These are phyloP conservation scores for Cheilosia vernalis DNA, from an alignment of 2,888 invertebrate genomes.

Conservation along the genomic window DNA sequence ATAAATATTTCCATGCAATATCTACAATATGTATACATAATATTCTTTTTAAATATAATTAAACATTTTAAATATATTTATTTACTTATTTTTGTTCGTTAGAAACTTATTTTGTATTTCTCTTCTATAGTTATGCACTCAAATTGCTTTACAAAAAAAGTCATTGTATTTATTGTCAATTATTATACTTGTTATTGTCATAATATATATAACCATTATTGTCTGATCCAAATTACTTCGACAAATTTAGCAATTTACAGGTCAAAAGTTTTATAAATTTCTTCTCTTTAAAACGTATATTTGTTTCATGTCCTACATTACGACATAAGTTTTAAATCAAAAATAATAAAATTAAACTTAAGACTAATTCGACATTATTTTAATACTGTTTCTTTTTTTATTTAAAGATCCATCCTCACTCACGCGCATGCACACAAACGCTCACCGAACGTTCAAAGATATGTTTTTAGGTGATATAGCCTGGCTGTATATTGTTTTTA, in stretches of 20 bases:
- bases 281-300: conserved; percentile 33
- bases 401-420: conserved; percentile 60
- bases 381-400: conserved; percentile 9
- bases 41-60: conserved; percentile 12
- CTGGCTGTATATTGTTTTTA: conserved; percentile 80
- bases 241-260: conserved; percentile 66
- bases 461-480: conserved; percentile 84
- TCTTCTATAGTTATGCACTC: not conserved
- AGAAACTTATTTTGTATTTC: conserved; percentile 4
- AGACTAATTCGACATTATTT: conserved; percentile 40
- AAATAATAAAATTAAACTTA: conserved; percentile 29
- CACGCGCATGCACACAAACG: conserved; percentile 66
- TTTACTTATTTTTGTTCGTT: conserved; percentile 9
- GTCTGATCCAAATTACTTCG: not conserved
- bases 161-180: conserved; percentile 67
- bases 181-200: conserved; percentile 43
- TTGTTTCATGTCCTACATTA: conserved; percentile 5
- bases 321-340: conserved; percentile 7
- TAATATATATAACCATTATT: conserved; percentile 21
- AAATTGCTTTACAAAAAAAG: conserved; percentile 39
- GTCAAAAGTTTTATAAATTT: conserved; percentile 35
- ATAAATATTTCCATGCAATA: conserved; percentile 21
- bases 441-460: conserved; percentile 80
- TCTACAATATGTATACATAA: conserved; percentile 1
- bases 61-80: conserved; percentile 36